Conservation (phyloP, 2,888 invertebrate genomes). For the Stenchaetothrips biformis region DNA sequence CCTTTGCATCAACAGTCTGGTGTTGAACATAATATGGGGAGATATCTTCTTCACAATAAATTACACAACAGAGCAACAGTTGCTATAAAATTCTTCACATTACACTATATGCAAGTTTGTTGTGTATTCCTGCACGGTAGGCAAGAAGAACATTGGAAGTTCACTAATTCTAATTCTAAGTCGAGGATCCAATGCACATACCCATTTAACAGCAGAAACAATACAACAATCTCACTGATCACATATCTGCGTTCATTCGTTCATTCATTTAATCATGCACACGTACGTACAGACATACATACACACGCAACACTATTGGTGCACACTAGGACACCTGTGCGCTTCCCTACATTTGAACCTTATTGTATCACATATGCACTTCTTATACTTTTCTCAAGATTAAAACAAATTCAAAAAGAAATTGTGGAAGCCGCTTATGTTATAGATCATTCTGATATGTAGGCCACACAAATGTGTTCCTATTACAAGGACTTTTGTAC, state of each 20-base stretch:
- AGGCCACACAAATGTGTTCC: neutral
- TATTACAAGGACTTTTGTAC: slow-evolving; percentile 10
- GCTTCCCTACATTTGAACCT: slow-evolving; percentile 11
- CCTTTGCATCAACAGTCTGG: neutral
- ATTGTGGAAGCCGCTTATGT: slow-evolving; percentile 8
- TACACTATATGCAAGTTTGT: slow-evolving; percentile 23
- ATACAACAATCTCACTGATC: slow-evolving; percentile 21
- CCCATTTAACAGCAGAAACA: slow-evolving; percentile 15
- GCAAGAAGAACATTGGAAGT: slow-evolving; percentile 21
- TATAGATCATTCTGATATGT: slow-evolving; percentile 6
- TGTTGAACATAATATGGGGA: slow-evolving; percentile 21
- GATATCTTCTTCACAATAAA: slow-evolving; percentile 11
- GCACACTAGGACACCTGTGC: slow-evolving; percentile 3
- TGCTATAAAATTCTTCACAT: slow-evolving; percentile 15
- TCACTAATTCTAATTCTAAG: slow-evolving; percentile 13
- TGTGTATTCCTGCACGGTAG: slow-evolving; percentile 8
- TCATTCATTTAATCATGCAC: too few species aligned
- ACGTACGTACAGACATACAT: neutral
- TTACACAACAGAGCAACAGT: slow-evolving; percentile 24
- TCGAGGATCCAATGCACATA: slow-evolving; percentile 15
- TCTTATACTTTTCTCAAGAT: neutral
- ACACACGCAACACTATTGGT: neutral
- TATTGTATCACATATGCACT: slow-evolving; percentile 23
- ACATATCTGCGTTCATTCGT: neutral
- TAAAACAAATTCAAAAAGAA: neutral